phyloP scores from a whole-genome alignment of 2,888 invertebrate species.

The Lamproptera curius region DNA sequence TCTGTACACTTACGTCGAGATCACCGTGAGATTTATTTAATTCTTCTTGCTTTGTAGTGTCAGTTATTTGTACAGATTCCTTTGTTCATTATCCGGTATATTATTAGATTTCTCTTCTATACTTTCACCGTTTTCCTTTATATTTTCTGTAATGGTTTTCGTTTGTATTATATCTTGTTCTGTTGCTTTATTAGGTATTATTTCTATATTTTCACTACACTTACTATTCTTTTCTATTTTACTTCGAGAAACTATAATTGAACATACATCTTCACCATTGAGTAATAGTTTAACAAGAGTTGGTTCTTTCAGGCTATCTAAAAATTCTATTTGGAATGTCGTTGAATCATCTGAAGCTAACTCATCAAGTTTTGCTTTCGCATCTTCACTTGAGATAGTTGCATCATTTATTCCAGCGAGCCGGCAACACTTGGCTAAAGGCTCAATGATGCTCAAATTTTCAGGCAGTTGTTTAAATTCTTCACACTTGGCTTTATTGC shows the following conservation, averaged over 20 bases:
- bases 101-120: constrained; percentile 2
- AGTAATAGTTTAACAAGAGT: constrained; percentile 77
- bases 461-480: constrained; percentile 80
- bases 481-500: constrained; percentile 80
- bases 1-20: constrained; percentile 57
- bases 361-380: constrained; percentile 53
- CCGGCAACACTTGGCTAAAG: constrained; percentile 81
- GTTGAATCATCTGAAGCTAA: constrained; percentile 45
- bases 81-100: too few relatives aligned
- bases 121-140: constrained; percentile 1
- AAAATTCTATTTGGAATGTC: constrained; percentile 79
- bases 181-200: too few relatives aligned
- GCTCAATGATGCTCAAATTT: constrained; percentile 74
- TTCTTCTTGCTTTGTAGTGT: constrained; percentile 10
- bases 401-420: constrained; percentile 69
- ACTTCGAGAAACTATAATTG: constrained; percentile 30
- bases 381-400: constrained; percentile 56
- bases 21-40: constrained; percentile 46
- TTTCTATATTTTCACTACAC: constrained; percentile 2
- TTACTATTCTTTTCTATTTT: constrained; percentile 6
- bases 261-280: constrained; percentile 66
- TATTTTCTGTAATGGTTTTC: too few relatives aligned
- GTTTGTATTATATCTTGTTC: too few relatives aligned
- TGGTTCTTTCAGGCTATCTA: constrained; percentile 78
- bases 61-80: constrained; percentile 10